Evolutionary conservation across 2,113 vertebrate species (phyloP), one percentile per base, ranked within the genome.

Genomic region (Chionodraco myersi): DNA sequence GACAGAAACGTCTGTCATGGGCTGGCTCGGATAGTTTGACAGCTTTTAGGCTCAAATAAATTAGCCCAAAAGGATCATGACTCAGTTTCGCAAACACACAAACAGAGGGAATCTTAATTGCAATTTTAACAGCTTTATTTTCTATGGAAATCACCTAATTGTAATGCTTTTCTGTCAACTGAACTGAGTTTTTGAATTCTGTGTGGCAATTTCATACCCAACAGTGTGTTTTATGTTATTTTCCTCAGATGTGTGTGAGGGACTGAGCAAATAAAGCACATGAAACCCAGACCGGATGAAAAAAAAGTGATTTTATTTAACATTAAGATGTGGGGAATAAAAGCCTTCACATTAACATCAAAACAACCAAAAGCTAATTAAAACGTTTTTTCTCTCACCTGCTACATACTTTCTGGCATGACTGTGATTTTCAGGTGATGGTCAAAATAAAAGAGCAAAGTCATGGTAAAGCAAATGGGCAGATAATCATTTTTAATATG

Each of bases 1-100:
- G 71, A 82, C 58, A 68, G 62, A 67, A n/a, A 68, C n/a, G 67
- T 85, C 66, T 78, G 76, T 70, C 73, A 57, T 15, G 10, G 13
- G 21, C 62, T 62, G 45, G 51, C 59, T 86, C 54, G 26, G 9
- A 48, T 59, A 48, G 14, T 57, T 12, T 79, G 80, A 75, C 69
- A 71, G 67, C 21, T 79, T 73, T 71, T 34, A 58, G 47, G 45
- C 54, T 72, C 45, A 75, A 52, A 36, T 61, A 75, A 59, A 67
- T 67, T 47, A 63, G 21, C 61, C 48, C 44, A 45, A 45, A 68
- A 66, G 61, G 9, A 48, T 56, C 23, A 21, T 21, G 41, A 10
- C 26, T 73, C 10, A 5, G 5, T 51, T 69, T 57, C 76, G 56
- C 21, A 57, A 56, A 77, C 15, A 57, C 67, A 62, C 9, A 63